Percentiles rank a stretch among this genome's conserved stretches.
phyloP scores from a whole-genome alignment of 2,888 invertebrate genomes.

The Drosophila flavopinicola region DNA sequence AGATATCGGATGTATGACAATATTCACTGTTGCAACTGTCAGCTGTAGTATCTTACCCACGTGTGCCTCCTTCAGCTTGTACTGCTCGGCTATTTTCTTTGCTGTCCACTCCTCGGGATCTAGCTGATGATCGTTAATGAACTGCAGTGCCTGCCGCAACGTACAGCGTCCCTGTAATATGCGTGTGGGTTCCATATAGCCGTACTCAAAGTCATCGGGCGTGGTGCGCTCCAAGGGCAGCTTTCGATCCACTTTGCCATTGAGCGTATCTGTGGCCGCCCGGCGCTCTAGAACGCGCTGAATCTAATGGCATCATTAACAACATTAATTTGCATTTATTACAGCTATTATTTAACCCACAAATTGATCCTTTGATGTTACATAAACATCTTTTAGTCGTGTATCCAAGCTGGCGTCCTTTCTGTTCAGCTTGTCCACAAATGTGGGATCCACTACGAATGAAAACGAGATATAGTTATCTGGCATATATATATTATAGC shows the following conservation, averaged over 20 bases:
- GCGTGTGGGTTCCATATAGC: slow-evolving; percentile 88
- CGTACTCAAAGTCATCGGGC: slow-evolving; percentile 87
- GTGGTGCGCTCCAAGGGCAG: slow-evolving; percentile 87
- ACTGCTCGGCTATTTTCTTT: slow-evolving; percentile 88
- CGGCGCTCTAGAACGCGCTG: slow-evolving; percentile 74
- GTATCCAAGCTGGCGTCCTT: slow-evolving; percentile 88
- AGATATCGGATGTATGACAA: too few species aligned
- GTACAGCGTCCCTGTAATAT: slow-evolving; percentile 88
- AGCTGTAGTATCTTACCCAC: slow-evolving; percentile 84
- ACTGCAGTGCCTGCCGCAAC: slow-evolving; percentile 87
- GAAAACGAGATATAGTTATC: neutral
- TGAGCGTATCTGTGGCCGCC: slow-evolving; percentile 27
- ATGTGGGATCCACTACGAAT: slow-evolving; percentile 86
- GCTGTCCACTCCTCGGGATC: slow-evolving; percentile 87
- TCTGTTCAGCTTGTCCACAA: slow-evolving; percentile 87
- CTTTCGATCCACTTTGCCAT: slow-evolving; percentile 82
- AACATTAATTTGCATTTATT: neutral
- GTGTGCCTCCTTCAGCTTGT: slow-evolving; percentile 88
- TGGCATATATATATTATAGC: too few species aligned
- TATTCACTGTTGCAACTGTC: too few species aligned
- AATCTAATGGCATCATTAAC: slow-evolving; percentile 57
- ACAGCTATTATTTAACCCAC: slow-evolving; percentile 83
- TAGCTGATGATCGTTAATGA: slow-evolving; percentile 88
- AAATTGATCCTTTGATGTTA: slow-evolving; percentile 87
- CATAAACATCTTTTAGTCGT: slow-evolving; percentile 89